Conservation (phyloP, 2,113 vertebrate genomes). For the Progne subis region DNA sequence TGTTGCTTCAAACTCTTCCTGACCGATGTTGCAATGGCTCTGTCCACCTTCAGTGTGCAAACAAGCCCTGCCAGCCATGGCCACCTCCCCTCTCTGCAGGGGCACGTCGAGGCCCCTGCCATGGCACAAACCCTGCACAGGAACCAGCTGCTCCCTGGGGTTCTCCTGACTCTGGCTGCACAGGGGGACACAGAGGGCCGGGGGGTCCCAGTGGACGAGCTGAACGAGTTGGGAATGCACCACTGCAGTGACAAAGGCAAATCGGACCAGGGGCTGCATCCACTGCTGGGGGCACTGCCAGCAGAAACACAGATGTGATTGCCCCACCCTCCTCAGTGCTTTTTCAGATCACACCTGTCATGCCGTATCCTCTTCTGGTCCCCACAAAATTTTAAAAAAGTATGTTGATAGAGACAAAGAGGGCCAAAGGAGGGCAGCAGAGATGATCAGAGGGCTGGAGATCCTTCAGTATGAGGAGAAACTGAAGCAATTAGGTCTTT, state of each 20-base stretch:
- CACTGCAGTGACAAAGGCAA: neutral
- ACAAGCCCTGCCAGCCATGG: neutral
- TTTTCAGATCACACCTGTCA: neutral
- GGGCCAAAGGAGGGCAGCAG: neutral
- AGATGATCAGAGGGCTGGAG: neutral
- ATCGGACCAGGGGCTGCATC: neutral
- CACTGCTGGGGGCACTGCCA: neutral
- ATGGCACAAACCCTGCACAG: neutral
- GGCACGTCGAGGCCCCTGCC: neutral
- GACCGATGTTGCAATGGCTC: accelerated
- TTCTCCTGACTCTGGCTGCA: neutral
- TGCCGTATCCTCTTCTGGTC: neutral
- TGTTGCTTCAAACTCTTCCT: neutral
- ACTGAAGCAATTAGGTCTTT: neutral
- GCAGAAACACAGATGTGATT: neutral
- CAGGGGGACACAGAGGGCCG: neutral
- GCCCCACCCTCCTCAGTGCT: neutral
- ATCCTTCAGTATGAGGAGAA: neutral
- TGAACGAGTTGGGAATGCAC: neutral
- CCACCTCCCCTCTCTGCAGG: neutral
- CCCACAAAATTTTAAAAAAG: neutral
- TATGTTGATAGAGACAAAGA: neutral
- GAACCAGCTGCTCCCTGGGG: neutral
- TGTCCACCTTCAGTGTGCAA: accelerated
- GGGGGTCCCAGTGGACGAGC: neutral